These are phyloP conservation scores for Manis javanica DNA, from an alignment of 2,797 vertebrate genomes.

Conservation along the genomic window DNA sequence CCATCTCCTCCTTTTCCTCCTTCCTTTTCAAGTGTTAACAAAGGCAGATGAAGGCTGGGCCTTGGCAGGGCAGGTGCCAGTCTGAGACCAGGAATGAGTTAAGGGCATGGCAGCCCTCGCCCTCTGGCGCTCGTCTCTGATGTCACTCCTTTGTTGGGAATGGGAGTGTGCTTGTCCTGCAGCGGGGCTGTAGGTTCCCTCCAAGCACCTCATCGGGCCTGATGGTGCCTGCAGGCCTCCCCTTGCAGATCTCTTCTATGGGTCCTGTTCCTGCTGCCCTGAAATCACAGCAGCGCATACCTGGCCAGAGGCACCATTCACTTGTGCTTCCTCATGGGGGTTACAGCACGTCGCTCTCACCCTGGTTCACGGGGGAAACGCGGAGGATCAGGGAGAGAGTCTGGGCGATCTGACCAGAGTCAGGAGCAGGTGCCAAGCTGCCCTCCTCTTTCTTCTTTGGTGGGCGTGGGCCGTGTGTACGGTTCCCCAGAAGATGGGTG, in stretches of 20 bases:
- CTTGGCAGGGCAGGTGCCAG: background rate
- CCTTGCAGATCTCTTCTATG: background rate
- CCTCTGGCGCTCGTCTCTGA: fast-evolving
- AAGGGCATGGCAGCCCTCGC: background rate
- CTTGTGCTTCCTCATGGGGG: background rate
- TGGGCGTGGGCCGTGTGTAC: background rate
- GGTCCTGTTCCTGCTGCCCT: background rate
- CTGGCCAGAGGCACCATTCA: background rate
- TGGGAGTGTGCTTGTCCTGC: background rate
- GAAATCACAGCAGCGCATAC: background rate
- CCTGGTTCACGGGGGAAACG: background rate
- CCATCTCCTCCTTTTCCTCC: background rate
- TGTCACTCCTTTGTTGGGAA: background rate
- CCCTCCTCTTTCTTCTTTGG: background rate
- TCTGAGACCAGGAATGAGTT: background rate
- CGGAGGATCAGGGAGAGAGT: background rate
- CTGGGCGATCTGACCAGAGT: background rate
- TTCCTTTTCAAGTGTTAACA: background rate
- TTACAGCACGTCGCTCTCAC: background rate
- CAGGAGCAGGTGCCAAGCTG: too few species aligned
- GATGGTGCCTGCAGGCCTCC: background rate
- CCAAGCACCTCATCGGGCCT: too few species aligned
- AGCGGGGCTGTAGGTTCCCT: too few species aligned
- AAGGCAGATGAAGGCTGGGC: background rate
- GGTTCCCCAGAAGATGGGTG: background rate